Base-by-base conservation (phyloP, 2,888 invertebrate genomes). In the Drosophila fulvimacula region DNA sequence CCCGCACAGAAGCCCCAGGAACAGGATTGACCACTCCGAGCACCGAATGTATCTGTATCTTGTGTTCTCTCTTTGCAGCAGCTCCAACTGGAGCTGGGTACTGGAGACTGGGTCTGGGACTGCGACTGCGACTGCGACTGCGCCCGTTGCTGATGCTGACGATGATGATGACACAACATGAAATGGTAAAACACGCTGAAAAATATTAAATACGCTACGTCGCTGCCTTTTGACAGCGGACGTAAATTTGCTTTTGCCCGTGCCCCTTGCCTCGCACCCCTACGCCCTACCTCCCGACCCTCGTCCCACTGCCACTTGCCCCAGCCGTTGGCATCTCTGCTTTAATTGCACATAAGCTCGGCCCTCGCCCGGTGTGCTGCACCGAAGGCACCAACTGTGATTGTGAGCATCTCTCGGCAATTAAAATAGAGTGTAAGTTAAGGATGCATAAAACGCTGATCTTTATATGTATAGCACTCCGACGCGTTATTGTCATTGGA, bases 101-200 rank as follows among this genome's bases (percentile, higher is more conserved):
- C n/a, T 36, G 36, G n/a, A 11, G 5, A 36, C 36, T 13, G 39
- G 39, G 17, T n/a, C 38, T n/a, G 38, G n/a, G 5, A 39, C 17
- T 17, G 39, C 10, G 30, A 32, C 46, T 69, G 69, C 19, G 70
- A 55, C 61, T 70, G 74, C 49, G 69, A 11, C 59, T 65, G 57
- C 13, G 19, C 48, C 65, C 13, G 44, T 1, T 49, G 46, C 51
- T 46, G 32, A 17, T 32, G 71, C 69, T 73, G 84, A 73, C 77
- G 87, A 89, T 90, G 90, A 90, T 88, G 90, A 90, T 90, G 90
- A 90, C 90, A 90, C 90, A 90, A 90, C 90, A 90, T 90, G 90
- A 90, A 90, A 90, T 89, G 90, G 90, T 90, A 90, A 90, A 89
- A 88, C 88, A 90, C 90, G 90, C 88, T 89, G 84, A 90, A 90